These are phyloP conservation scores for Aspidiotus destructor DNA, from an alignment of 2,888 invertebrate species.

Conservation along the genomic window DNA sequence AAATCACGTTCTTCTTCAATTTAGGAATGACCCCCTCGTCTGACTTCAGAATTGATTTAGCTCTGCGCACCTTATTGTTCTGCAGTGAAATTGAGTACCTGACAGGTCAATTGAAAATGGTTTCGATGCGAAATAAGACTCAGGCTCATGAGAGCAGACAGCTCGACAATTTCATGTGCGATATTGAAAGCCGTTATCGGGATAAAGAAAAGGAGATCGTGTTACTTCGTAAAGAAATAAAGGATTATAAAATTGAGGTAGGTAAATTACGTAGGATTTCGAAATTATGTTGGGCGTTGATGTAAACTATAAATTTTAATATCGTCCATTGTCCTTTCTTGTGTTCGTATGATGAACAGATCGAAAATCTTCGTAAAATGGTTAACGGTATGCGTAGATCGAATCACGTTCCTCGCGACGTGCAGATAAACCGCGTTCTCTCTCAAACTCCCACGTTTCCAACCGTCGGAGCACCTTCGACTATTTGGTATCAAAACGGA, in stretches of 20 bases:
- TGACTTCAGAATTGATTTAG: not conserved
- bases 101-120: constrained; percentile 23
- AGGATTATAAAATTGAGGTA: constrained; percentile 24
- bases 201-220: constrained; percentile 21
- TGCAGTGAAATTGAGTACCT: constrained; percentile 25
- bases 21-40: too few relatives aligned
- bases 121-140: constrained; percentile 18
- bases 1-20: too few relatives aligned
- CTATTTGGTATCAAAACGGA: constrained; percentile 25
- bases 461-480: constrained; percentile 19
- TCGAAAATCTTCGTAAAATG: constrained; percentile 24
- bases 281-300: too few relatives aligned
- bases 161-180: constrained; percentile 20
- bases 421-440: constrained; percentile 18
- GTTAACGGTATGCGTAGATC: constrained; percentile 15
- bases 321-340: too few relatives aligned
- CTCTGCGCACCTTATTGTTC: not conserved
- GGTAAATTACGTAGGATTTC: too few relatives aligned
- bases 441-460: constrained; percentile 25
- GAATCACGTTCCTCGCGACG: constrained; percentile 12
- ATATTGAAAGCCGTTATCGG: constrained; percentile 17
- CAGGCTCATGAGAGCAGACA: constrained; percentile 23
- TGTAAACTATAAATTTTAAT: too few relatives aligned
- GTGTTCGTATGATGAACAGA: not conserved
- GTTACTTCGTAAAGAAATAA: constrained; percentile 25